These are phyloP conservation scores for Malurus cyaneus DNA, from an alignment of 2,113 vertebrate species.

Conservation along the genomic window DNA sequence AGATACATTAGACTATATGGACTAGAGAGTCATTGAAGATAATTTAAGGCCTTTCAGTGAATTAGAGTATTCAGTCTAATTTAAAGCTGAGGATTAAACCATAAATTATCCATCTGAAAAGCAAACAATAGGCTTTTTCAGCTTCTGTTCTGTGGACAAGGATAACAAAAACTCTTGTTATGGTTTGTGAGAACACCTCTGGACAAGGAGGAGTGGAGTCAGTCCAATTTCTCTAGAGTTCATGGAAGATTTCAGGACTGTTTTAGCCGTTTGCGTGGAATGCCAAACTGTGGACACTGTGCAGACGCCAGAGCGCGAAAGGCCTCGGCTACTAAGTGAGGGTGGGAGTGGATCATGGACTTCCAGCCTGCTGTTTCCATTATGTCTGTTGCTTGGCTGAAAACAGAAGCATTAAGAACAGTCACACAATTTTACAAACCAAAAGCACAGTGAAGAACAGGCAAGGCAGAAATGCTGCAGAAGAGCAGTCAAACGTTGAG, in stretches of 20 bases:
- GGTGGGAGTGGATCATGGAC: constrained; percentile 99
- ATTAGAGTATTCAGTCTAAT: constrained; percentile 84
- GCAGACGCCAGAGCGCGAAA: constrained; percentile 95
- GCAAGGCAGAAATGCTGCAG: background rate
- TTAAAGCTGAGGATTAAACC: constrained; percentile 88
- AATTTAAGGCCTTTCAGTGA: constrained; percentile 96
- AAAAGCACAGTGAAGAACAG: background rate
- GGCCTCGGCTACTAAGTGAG: constrained; percentile 98
- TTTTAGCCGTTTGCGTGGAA: constrained; percentile 97
- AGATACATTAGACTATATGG: constrained; percentile 75
- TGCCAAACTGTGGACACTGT: constrained; percentile 95
- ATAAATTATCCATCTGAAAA: constrained; percentile 83
- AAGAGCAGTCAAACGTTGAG: background rate
- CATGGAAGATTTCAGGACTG: constrained; percentile 88
- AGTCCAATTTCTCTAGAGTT: constrained; percentile 77
- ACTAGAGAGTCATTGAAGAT: constrained; percentile 90
- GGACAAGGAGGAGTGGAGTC: constrained; percentile 80
- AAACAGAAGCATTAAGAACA: constrained; percentile 73
- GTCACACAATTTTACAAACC: constrained; percentile 24
- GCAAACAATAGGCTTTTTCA: constrained; percentile 76
- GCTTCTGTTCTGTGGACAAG: constrained; percentile 76
- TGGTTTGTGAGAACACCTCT: constrained; percentile 81
- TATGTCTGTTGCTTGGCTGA: constrained; percentile 93
- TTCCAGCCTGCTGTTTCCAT: constrained; percentile 99
- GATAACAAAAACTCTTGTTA: constrained; percentile 76